A percentile compares a stretch with the other conserved stretches of the same genome.
phyloP scores from a whole-genome alignment of 2,888 invertebrate species.

The Melieria crassipennis region DNA sequence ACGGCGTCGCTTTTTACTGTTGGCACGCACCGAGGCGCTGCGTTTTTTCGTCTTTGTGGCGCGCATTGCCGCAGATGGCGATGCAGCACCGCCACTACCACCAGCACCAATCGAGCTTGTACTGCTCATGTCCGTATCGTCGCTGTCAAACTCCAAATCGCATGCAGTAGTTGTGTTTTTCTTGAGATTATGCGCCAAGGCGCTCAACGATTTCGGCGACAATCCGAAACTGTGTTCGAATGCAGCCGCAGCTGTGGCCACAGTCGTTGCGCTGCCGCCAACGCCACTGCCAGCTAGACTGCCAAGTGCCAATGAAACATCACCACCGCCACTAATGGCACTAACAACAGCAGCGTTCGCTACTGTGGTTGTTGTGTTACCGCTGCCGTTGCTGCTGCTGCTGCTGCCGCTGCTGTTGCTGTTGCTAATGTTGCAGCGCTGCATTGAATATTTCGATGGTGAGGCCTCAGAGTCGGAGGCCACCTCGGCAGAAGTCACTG shows the following conservation, averaged over 20 bases:
- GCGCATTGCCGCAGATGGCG: slow-evolving; percentile 45
- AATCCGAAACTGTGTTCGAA: slow-evolving; percentile 42
- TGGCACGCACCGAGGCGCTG: slow-evolving; percentile 39
- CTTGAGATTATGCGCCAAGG: slow-evolving; percentile 46
- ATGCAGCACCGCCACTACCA: slow-evolving; percentile 50
- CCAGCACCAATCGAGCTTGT: slow-evolving; percentile 59
- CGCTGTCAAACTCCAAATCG: slow-evolving; percentile 57
- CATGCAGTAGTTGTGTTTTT: slow-evolving; percentile 44
- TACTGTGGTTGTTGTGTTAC: slow-evolving; percentile 35
- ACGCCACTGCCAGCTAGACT: slow-evolving; percentile 6
- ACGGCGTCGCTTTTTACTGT: slow-evolving; percentile 55
- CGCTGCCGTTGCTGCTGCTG: slow-evolving; percentile 35
- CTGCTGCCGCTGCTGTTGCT: slow-evolving; percentile 35
- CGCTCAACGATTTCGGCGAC: slow-evolving; percentile 52
- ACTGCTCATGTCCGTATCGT: slow-evolving; percentile 64
- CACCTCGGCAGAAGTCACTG: slow-evolving; percentile 59
- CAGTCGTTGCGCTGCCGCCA: slow-evolving; percentile 21
- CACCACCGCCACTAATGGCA: not conserved
- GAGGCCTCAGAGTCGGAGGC: slow-evolving; percentile 57
- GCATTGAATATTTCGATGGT: slow-evolving; percentile 56
- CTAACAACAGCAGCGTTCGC: slow-evolving; percentile 23
- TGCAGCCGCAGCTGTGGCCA: slow-evolving; percentile 33
- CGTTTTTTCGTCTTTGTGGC: slow-evolving; percentile 46
- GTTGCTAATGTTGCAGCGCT: slow-evolving; percentile 44
- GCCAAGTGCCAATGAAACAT: slow-evolving; percentile 36